A percentile compares a stretch with the other conserved stretches of the same genome.
Evolutionary conservation across 2,888 invertebrate genomes (phyloP).

Genomic region (Netelia fuscicornis): DNA sequence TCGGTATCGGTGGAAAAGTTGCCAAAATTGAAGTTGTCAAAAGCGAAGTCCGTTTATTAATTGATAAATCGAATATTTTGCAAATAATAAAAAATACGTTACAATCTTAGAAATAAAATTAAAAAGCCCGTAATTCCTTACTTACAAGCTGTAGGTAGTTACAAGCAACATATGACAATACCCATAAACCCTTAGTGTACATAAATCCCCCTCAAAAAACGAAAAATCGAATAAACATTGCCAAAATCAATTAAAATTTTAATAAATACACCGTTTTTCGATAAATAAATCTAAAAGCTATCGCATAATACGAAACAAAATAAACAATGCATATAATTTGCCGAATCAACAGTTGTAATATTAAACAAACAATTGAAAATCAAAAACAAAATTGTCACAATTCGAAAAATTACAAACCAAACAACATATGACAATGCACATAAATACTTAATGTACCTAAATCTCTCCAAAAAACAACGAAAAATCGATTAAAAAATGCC

Average conservation of each 20-base stretch:
- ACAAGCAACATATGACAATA: background rate
- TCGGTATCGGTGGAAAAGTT: background rate
- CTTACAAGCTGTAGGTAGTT: background rate
- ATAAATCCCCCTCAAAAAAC: background rate
- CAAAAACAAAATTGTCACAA: background rate
- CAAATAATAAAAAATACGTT: background rate
- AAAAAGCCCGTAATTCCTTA: background rate
- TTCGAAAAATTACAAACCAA: background rate
- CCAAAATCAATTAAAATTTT: too few species aligned
- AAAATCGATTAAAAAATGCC: too few species aligned
- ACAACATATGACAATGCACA: background rate
- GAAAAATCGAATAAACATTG: background rate
- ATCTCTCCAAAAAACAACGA: too few species aligned
- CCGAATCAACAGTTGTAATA: background rate
- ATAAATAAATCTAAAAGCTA: too few species aligned
- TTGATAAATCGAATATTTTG: background rate
- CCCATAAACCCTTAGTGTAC: background rate
- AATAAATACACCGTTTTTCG: too few species aligned
- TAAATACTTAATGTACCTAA: too few species aligned
- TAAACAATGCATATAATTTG: too few species aligned
- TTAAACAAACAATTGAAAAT: background rate
- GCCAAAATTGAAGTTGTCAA: background rate
- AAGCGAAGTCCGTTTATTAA: background rate
- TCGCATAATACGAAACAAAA: too few species aligned
- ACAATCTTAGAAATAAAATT: background rate